Base-by-base conservation (phyloP, 2,113 vertebrate species). In the Seriola dumerili region DNA sequence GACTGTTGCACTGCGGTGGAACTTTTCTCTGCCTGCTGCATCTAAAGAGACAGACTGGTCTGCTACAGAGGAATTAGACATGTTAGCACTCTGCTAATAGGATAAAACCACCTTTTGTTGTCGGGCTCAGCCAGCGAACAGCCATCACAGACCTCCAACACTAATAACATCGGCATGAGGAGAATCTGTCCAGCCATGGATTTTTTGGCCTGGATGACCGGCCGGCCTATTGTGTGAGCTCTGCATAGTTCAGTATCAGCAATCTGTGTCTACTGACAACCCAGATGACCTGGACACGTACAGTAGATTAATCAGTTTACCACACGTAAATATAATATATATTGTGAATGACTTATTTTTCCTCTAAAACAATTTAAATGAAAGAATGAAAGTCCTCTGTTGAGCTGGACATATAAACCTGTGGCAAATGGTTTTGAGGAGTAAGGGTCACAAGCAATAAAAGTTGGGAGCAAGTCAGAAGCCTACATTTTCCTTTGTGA, bases 91-190 rank as follows among this genome's bases (percentile, higher is more conserved):
- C 48, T 0, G 17, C 79, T 87, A 86, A 88, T 74, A 77, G 85
- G 84, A 88, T 89, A 72, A 89, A 86, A 85, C 80, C 72, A 78
- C 69, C 82, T 86, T 88, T 91, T 91, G 86, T 88, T 85, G 71
- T 59, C 4, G 21, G 71, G 77, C 78, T 87, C 73, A 76, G 84
- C 64, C 57, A 23, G 81, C 75, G 61, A 65, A 75, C 80, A 44
- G 58, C 64, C 80, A 81, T 67, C 71, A 57, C 73, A 59, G 81
- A 88, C 76, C 80, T 79, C 81, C 66, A 78, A 80, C 81, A 88
- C 83, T 86, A 90, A 91, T 85, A 88, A 81, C 76, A 90, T 57
- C 1, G 75, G 85, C 78, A 84, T 88, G 85, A 89, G 79, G 75
- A 70, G 81, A 87, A 85, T 88, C 84, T 81, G 72, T 81, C 74